Evolutionary conservation across 2,888 invertebrate genomes (phyloP), one percentile per base, ranked within the genome.

Genomic region (Gari tellinella): DNA sequence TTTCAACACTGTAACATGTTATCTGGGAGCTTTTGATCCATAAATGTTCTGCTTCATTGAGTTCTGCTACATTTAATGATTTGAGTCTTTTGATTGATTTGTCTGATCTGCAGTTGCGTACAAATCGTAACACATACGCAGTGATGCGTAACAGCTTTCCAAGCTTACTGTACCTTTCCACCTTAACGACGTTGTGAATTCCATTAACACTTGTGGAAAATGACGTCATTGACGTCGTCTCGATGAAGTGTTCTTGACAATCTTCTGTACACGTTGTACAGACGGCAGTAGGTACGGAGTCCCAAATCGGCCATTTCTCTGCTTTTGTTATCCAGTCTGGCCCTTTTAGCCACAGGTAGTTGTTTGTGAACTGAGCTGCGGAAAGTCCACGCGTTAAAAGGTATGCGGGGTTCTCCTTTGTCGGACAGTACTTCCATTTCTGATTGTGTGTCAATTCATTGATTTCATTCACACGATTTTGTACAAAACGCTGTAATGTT

Each of bases 51-150:
- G 55, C 55, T 23, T 38, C 23, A 15, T 40, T 17, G 8, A 37
- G 10, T 37, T 53, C 53, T 17, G 15, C 38, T 7, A 38, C 19
- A 10, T 31, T 37, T 19, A 53, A 38, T 7, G 38, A 10, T 17
- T 38, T 38, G 31, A 19, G 38, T 31, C 49, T 49, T 49, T 15
- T 21, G 23, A n/a, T n/a, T n/a, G n/a, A n/a, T n/a, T n/a, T n/a
- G n/a, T 38, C n/a, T 1, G 14, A 10, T 48, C 21, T 48, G 48
- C 51, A 61, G 8, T 49, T 61, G 7, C 15, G 14, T 26, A 51
- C 17, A 38, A 60, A 60, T 48, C 60, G 46, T 48, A 48, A 37
- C 26, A 61, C 61, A 23, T 49, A 61, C 12, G 61, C 61, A n/a
- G 61, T 61, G 12, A 61, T 40, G 12, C 49, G 37, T n/a, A 61